These are phyloP conservation scores for Podilymbus podiceps DNA, from an alignment of 2,113 vertebrate genomes.

Conservation along the genomic window DNA sequence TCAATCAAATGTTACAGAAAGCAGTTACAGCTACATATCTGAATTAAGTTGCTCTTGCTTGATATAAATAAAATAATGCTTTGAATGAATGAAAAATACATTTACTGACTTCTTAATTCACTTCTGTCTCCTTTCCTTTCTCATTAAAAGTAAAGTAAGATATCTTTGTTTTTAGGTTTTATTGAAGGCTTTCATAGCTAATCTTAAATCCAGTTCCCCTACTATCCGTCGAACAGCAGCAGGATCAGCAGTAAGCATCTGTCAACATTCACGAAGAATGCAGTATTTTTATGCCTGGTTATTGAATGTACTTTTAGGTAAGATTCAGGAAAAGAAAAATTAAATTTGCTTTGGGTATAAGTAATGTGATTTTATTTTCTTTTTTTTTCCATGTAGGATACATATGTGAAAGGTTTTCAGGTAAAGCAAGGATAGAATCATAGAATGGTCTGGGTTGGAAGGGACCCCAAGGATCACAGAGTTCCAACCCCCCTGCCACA, in stretches of 20 bases:
- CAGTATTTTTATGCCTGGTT: conserved; percentile 98
- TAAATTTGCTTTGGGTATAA: not conserved
- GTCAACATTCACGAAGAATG: conserved; percentile 89
- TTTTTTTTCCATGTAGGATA: not conserved
- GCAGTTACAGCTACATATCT: not conserved
- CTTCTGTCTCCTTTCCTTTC: not conserved
- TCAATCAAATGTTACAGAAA: not conserved
- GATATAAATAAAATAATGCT: not conserved
- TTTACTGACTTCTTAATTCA: not conserved
- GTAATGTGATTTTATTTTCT: not conserved
- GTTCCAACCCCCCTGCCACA: too few species aligned
- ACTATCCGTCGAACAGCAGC: conserved; percentile 92
- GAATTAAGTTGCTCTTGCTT: not conserved
- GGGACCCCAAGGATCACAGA: too few species aligned
- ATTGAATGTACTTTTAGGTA: conserved; percentile 91
- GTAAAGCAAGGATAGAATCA: not conserved
- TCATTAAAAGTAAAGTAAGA: not conserved
- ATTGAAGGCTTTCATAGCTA: conserved; percentile 91
- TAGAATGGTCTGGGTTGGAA: too few species aligned
- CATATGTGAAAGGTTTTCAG: not conserved
- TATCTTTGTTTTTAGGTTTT: conserved; percentile 77
- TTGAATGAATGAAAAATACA: not conserved
- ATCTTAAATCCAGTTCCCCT: conserved; percentile 91
- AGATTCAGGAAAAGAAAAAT: not conserved
- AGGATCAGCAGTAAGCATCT: conserved; percentile 87